These are phyloP conservation scores for Pegoplata infirma DNA, from an alignment of 2,888 invertebrate species.

Conservation along the genomic window DNA sequence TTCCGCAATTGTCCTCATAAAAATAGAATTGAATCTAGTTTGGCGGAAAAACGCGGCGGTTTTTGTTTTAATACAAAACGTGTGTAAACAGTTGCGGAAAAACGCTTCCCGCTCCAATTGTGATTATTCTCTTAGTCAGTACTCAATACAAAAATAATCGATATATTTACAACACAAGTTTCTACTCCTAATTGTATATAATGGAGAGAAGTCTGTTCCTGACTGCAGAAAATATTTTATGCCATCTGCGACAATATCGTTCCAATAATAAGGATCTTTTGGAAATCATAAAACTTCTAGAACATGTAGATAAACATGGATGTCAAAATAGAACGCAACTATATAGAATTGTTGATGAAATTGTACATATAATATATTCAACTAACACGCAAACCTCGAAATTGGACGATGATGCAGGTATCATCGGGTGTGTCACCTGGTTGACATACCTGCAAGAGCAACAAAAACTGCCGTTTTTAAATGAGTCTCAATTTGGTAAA, in stretches of 20 bases:
- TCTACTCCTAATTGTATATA: constrained; percentile 14
- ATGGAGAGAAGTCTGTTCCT: constrained; percentile 37
- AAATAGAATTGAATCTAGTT: too few relatives aligned
- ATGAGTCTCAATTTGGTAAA: constrained; percentile 22
- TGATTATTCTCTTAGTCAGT: too few relatives aligned
- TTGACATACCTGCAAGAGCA: constrained; percentile 45
- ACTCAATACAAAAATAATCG: too few relatives aligned
- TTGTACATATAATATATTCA: constrained; percentile 35
- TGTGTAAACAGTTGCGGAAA: too few relatives aligned
- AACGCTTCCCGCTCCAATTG: too few relatives aligned
- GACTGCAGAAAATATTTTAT: constrained; percentile 23
- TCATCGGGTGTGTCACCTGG: constrained; percentile 34
- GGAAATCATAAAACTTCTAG: constrained; percentile 27
- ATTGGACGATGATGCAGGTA: constrained; percentile 4
- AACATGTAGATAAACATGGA: constrained; percentile 36
- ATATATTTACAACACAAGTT: too few relatives aligned
- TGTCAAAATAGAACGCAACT: constrained; percentile 29
- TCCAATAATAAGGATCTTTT: constrained; percentile 23
- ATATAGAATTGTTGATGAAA: constrained; percentile 30
- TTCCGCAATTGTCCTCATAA: too few relatives aligned
- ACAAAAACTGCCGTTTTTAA: constrained; percentile 32
- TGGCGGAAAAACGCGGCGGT: too few relatives aligned
- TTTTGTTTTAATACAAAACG: too few relatives aligned
- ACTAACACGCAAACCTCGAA: too few relatives aligned
- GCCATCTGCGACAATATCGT: constrained; percentile 30